phyloP scores from a whole-genome alignment of 2,113 vertebrate species.

The Calypte anna region DNA sequence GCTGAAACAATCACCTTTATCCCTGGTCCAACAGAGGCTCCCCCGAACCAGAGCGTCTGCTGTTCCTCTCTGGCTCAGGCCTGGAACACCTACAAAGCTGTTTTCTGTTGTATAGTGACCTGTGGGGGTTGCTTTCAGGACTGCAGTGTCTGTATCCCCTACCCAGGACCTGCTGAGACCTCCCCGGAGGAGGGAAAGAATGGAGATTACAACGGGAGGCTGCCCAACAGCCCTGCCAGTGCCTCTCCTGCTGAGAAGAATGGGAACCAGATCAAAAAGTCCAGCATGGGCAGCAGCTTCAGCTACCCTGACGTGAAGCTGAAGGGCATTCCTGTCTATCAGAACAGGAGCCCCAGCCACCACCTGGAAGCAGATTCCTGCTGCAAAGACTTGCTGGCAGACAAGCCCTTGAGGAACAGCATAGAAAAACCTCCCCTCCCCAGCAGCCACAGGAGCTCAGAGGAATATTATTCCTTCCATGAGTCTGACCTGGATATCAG shows the following conservation, averaged over 20 bases:
- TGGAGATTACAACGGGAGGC: slow-evolving; percentile 79
- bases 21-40: slow-evolving; percentile 83
- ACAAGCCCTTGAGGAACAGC: slow-evolving; percentile 70
- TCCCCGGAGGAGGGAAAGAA: slow-evolving; percentile 67
- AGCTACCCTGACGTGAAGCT: slow-evolving; percentile 91
- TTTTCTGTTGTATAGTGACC: slow-evolving; percentile 82
- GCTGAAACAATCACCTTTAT: slow-evolving; percentile 90
- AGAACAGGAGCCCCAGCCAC: slow-evolving; percentile 67
- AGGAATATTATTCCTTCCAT: slow-evolving; percentile 91
- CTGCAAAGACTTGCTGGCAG: slow-evolving; percentile 75
- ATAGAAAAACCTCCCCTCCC: slow-evolving; percentile 33
- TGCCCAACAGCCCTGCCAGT: slow-evolving; percentile 75
- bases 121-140: slow-evolving; percentile 79
- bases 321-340: slow-evolving; percentile 87
- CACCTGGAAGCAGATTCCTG: slow-evolving; percentile 69
- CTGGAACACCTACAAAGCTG: slow-evolving; percentile 87
- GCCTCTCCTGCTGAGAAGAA: slow-evolving; percentile 74
- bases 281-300: slow-evolving; percentile 85
- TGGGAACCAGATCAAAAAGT: slow-evolving; percentile 77
- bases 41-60: slow-evolving; percentile 74
- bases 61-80: slow-evolving; percentile 87
- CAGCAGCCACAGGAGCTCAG: slow-evolving; percentile 82
- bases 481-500: slow-evolving; percentile 88
- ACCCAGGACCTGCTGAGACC: slow-evolving; percentile 62
- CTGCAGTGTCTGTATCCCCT: slow-evolving; percentile 83